Conservation (phyloP, 2,113 vertebrate genomes). For the Odobenus rosmarus region DNA sequence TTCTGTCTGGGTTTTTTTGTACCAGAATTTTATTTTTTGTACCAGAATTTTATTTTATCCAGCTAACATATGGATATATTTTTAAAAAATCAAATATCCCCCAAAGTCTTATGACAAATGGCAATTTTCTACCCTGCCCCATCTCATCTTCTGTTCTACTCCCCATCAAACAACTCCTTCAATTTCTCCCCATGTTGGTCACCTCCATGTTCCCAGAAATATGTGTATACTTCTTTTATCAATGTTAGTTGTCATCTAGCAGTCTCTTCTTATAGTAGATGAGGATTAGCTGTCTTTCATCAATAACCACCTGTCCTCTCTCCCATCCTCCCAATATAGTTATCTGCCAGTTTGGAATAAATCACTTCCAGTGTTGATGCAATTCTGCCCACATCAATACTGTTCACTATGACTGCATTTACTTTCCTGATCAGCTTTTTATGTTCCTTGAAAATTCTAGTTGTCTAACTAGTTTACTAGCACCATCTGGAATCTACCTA, state of each 20-base stretch:
- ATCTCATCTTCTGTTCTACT: not conserved
- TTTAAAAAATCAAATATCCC: constrained; percentile 6
- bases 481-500: not conserved
- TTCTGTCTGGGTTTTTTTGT: not conserved
- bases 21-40: not conserved
- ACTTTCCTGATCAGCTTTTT: not conserved
- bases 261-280: not conserved
- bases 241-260: not conserved
- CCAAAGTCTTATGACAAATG: not conserved
- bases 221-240: not conserved
- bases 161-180: not conserved
- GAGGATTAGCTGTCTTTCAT: not conserved
- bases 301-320: not conserved
- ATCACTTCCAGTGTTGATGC: not conserved
- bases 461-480: not conserved
- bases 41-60: not conserved
- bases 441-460: not conserved
- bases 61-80: not conserved
- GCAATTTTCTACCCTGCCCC: not conserved
- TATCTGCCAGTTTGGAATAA: not conserved
- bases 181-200: not conserved
- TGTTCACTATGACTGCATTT: not conserved
- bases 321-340: not conserved
- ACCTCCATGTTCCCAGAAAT: not conserved
- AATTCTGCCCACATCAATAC: not conserved